phyloP scores from a whole-genome alignment of 2,888 invertebrate genomes.

The Lamellibrachia columna region DNA sequence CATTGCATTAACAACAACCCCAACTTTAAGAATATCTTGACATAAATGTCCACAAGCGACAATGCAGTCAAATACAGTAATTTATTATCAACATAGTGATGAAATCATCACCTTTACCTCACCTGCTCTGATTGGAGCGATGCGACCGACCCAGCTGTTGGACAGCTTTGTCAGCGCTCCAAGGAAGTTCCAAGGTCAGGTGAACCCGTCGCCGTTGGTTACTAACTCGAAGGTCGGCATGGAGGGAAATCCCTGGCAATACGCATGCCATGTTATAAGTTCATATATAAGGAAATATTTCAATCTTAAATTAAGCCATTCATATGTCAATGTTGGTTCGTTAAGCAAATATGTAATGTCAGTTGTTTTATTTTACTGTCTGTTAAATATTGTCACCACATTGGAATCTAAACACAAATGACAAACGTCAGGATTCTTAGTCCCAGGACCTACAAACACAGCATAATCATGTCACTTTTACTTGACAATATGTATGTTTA shows the following conservation, averaged over 20 bases:
- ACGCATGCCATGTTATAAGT: background rate
- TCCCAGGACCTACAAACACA: too few relatives aligned
- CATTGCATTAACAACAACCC: too few relatives aligned
- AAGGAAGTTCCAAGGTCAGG: slow-evolving; percentile 62
- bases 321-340: too few relatives aligned
- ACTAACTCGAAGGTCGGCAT: slow-evolving; percentile 55
- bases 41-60: background rate
- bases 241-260: slow-evolving; percentile 60
- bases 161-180: slow-evolving; percentile 65
- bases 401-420: too few relatives aligned
- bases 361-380: too few relatives aligned
- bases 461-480: too few relatives aligned
- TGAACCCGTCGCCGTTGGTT: slow-evolving; percentile 61
- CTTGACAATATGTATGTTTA: too few relatives aligned
- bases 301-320: background rate
- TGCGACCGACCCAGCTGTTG: slow-evolving; percentile 65
- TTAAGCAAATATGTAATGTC: too few relatives aligned
- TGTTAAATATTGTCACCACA: too few relatives aligned
- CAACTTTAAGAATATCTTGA: too few relatives aligned
- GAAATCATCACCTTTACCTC: background rate
- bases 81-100: background rate
- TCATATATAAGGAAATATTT: background rate
- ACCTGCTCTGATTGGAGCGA: slow-evolving; percentile 62
- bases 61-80: too few relatives aligned
- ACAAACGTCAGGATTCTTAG: too few relatives aligned